These are phyloP conservation scores for Cervus canadensis DNA, from an alignment of 2,113 vertebrate species.

Conservation along the genomic window DNA sequence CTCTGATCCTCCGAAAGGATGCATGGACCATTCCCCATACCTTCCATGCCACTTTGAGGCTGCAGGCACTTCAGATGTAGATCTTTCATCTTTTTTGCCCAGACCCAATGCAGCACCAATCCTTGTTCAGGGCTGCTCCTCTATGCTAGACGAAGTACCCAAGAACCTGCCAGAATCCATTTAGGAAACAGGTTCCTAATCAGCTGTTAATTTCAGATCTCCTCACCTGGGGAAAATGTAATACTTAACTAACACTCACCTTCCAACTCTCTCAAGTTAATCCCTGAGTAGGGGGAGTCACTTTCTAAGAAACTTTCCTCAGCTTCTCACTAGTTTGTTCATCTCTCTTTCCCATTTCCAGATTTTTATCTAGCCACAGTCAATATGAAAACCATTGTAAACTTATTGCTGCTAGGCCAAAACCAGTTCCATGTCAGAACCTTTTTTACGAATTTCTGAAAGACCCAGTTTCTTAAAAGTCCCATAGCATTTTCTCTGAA, in stretches of 20 bases:
- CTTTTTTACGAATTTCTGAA: neutral
- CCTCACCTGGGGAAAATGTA: neutral
- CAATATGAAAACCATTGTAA: neutral
- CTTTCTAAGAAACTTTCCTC: neutral
- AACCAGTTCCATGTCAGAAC: neutral
- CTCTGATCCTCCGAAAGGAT: neutral
- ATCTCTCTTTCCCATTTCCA: neutral
- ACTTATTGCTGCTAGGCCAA: neutral
- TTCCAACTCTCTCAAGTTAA: neutral
- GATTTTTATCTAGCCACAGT: neutral
- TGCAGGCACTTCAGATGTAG: neutral
- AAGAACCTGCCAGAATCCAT: neutral
- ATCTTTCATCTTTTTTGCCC: neutral
- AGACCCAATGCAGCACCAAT: neutral
- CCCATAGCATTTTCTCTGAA: neutral
- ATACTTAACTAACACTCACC: neutral
- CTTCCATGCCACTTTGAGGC: neutral
- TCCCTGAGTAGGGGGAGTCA: neutral
- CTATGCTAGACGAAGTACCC: accelerated
- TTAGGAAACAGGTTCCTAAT: neutral
- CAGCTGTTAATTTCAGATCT: neutral
- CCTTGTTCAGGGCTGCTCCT: neutral
- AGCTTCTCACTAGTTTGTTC: neutral
- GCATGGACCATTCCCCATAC: neutral
- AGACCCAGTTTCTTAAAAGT: neutral